phyloP scores from a whole-genome alignment of 2,888 invertebrate genomes.

The Caenorhabditis uteleia region DNA sequence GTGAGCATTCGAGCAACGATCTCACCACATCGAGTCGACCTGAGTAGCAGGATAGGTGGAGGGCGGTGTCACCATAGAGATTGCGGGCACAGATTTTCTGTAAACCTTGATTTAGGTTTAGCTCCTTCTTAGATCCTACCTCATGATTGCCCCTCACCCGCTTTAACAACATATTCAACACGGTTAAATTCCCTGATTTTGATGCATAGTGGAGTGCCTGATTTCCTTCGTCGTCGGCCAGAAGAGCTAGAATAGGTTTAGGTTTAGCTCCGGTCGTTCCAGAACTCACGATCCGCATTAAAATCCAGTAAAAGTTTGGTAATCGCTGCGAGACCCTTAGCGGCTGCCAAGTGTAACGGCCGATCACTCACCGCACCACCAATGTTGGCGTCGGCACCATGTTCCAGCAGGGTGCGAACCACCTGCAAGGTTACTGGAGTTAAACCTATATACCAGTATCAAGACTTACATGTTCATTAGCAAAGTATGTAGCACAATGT shows the following conservation, averaged over 20 bases:
- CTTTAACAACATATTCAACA: constrained; percentile 70
- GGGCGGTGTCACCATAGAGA: constrained; percentile 72
- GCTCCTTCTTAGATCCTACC: not conserved
- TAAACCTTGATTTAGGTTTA: not conserved
- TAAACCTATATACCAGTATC: not conserved
- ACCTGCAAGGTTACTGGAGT: constrained; percentile 60
- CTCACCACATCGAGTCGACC: constrained; percentile 71
- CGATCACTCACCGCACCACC: constrained; percentile 72
- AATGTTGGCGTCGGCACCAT: constrained; percentile 71
- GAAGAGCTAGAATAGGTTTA: constrained; percentile 67
- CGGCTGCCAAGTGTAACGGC: constrained; percentile 72
- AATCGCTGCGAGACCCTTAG: constrained; percentile 70
- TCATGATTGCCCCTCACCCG: constrained; percentile 22
- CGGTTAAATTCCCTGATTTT: constrained; percentile 71
- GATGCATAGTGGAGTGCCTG: constrained; percentile 72
- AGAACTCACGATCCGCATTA: constrained; percentile 70
- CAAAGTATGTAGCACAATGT: constrained; percentile 72
- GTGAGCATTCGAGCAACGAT: constrained; percentile 64
- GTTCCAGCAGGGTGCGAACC: constrained; percentile 69
- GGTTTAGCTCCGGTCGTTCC: not conserved
- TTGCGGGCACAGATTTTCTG: constrained; percentile 65
- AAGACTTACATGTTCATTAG: constrained; percentile 71
- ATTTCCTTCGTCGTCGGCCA: constrained; percentile 72
- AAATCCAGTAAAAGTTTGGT: constrained; percentile 71
- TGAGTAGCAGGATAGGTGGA: constrained; percentile 70